These are phyloP conservation scores for Taurulus bubalis DNA, from an alignment of 2,113 vertebrate species.

Conservation along the genomic window DNA sequence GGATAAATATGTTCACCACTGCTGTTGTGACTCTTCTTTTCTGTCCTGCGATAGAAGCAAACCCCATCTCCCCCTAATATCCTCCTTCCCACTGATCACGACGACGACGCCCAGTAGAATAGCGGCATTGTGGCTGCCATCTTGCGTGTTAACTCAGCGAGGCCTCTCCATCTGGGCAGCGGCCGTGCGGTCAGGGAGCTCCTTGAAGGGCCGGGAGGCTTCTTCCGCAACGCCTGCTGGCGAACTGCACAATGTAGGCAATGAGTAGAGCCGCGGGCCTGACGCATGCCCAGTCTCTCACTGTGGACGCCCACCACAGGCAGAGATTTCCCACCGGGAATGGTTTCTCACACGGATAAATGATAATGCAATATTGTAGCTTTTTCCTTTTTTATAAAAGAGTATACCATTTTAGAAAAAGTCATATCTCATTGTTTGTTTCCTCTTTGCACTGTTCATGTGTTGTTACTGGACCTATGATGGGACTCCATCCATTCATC, in stretches of 20 bases:
- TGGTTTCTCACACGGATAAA: constrained; percentile 13
- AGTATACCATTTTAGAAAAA: background rate
- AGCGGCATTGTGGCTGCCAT: constrained; percentile 69
- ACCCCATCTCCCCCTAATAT: background rate
- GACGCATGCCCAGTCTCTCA: constrained; percentile 49
- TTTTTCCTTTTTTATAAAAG: background rate
- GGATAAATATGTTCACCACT: background rate
- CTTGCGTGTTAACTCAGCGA: constrained; percentile 46
- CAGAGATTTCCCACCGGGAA: constrained; percentile 23
- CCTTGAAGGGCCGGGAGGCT: constrained; percentile 52
- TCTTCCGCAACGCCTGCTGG: constrained; percentile 45
- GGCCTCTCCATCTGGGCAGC: constrained; percentile 73
- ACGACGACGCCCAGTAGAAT: constrained; percentile 62
- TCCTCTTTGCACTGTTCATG: background rate
- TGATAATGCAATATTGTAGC: constrained; percentile 14
- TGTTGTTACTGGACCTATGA: background rate
- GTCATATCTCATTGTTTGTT: background rate
- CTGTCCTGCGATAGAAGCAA: constrained; percentile 15
- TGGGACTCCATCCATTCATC: background rate
- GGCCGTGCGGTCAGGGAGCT: constrained; percentile 59
- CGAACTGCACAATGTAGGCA: constrained; percentile 55
- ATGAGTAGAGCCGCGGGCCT: constrained; percentile 46
- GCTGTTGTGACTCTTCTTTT: background rate
- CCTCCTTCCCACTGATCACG: constrained; percentile 25
- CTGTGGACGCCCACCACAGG: constrained; percentile 4